A percentile compares a stretch with the other conserved stretches of the same genome.
Evolutionary conservation across 2,113 vertebrate species (phyloP).

Genomic region (Campylorhamphus procurvoides): DNA sequence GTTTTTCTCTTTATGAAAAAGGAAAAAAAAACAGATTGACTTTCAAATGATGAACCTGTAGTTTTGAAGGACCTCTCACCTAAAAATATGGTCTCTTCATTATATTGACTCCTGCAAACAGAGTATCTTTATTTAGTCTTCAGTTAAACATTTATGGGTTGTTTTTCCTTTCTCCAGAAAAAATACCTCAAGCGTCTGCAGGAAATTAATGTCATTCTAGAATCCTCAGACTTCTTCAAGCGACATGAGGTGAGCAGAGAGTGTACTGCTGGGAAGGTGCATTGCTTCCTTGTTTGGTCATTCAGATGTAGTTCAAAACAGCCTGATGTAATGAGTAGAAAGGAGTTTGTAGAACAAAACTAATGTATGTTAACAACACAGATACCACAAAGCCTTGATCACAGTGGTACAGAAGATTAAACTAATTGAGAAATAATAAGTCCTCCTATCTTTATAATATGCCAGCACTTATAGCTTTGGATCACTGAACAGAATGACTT

Average conservation of each 20-base stretch:
- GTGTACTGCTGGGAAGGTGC: neutral
- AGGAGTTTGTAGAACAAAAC: neutral
- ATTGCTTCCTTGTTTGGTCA: neutral
- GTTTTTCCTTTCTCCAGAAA: conserved; percentile 72
- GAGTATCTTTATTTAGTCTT: neutral
- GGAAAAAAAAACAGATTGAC: neutral
- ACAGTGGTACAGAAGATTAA: neutral
- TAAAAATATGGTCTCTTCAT: neutral
- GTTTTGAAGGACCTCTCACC: neutral
- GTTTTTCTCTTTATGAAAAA: neutral
- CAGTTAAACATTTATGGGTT: neutral
- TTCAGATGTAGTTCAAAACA: neutral
- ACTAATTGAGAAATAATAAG: neutral
- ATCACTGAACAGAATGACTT: neutral
- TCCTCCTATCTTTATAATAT: neutral
- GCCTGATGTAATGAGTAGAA: neutral
- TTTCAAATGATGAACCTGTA: neutral
- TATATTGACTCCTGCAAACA: neutral
- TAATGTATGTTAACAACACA: neutral
- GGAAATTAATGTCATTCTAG: conserved; percentile 87
- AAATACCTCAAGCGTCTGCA: conserved; percentile 88
- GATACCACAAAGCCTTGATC: neutral
- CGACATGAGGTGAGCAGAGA: conserved; percentile 87
- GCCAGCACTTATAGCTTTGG: neutral
- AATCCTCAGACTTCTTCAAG: conserved; percentile 91